Percentiles rank a stretch among this genome's conserved stretches.
phyloP scores from a whole-genome alignment of 2,888 invertebrate genomes.

The Argyresthia albistria region DNA sequence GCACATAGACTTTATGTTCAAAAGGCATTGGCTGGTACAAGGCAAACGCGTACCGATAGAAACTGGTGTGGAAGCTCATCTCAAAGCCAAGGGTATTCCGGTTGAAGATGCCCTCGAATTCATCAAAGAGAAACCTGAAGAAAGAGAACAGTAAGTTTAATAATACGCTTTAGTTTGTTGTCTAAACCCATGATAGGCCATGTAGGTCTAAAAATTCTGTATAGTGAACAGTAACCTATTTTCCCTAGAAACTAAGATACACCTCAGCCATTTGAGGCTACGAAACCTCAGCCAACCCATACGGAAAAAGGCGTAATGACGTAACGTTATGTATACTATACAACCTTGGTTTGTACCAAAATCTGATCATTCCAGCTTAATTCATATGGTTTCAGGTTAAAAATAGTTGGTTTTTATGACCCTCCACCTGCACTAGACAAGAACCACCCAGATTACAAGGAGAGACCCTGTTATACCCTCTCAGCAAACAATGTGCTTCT shows the following conservation, averaged over 20 bases:
- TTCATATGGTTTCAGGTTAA: conserved; percentile 30
- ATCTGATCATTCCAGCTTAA: too few species aligned
- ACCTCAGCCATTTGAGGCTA: too few species aligned
- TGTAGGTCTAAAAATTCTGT: too few species aligned
- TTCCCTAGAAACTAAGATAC: too few species aligned
- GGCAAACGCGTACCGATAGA: conserved; percentile 73
- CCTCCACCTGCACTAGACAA: conserved; percentile 53
- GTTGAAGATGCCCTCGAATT: conserved; percentile 76
- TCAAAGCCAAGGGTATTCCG: conserved; percentile 71
- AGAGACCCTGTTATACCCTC: conserved; percentile 71
- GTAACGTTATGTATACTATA: too few species aligned
- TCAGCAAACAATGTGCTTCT: conserved; percentile 76
- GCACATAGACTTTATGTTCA: conserved; percentile 81
- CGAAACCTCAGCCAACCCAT: too few species aligned
- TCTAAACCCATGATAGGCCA: background rate
- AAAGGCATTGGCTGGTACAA: conserved; percentile 80
- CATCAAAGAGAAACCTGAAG: conserved; percentile 47
- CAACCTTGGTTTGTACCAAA: too few species aligned
- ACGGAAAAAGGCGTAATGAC: too few species aligned
- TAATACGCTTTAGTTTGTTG: background rate
- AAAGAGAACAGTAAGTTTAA: conserved; percentile 29
- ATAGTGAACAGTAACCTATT: too few species aligned
- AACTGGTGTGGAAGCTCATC: conserved; percentile 63
- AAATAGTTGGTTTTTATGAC: conserved; percentile 57
- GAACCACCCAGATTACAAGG: conserved; percentile 78